phyloP scores from a whole-genome alignment of 2,797 vertebrate genomes.

The Galago senegalensis region DNA sequence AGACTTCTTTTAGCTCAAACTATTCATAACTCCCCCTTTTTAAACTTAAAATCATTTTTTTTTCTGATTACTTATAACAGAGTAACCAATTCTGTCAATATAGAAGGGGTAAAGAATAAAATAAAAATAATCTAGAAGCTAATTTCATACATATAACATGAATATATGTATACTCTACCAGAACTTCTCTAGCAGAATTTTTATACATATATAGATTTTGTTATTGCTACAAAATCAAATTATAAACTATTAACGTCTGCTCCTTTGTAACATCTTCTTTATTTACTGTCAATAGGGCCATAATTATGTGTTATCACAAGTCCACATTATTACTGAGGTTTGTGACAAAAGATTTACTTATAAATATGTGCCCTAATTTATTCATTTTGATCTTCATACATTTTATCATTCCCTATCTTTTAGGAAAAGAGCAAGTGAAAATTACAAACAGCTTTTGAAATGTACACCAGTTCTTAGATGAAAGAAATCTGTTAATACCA shows the following conservation, averaged over 20 bases:
- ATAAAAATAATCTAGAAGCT: background rate
- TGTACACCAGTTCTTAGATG: background rate
- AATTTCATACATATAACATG: background rate
- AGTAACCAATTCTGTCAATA: background rate
- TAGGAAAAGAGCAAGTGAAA: background rate
- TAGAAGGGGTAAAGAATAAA: background rate
- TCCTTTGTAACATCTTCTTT: background rate
- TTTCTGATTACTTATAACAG: background rate
- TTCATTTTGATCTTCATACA: background rate
- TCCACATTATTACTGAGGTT: background rate
- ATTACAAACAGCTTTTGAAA: background rate
- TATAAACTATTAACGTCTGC: background rate
- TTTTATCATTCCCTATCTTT: background rate
- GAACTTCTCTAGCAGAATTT: background rate
- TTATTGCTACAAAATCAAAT: constrained; percentile 17
- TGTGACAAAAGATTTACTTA: background rate
- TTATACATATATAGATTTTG: background rate
- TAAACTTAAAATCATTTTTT: background rate
- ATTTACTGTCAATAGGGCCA: background rate
- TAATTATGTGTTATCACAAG: background rate
- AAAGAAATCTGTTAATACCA: background rate
- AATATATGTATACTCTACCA: background rate
- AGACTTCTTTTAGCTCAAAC: background rate
- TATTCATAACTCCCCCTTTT: background rate
- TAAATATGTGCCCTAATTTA: background rate